These are phyloP conservation scores for Drosophila sordidula DNA, from an alignment of 2,888 invertebrate species.

Conservation along the genomic window DNA sequence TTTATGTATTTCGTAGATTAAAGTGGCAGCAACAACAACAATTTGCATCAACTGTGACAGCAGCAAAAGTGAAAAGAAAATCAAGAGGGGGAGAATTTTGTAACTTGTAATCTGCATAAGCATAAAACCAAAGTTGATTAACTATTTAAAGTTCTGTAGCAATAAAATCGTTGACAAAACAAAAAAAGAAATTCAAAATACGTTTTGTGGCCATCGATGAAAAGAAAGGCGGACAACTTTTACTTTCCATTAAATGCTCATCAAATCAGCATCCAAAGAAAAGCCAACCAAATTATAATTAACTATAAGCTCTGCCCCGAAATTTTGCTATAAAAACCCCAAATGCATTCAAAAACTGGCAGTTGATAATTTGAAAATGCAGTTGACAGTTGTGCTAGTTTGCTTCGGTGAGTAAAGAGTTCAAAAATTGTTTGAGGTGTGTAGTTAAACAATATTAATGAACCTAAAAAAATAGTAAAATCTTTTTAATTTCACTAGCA, in stretches of 20 bases:
- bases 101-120: slow-evolving; percentile 16
- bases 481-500: background rate
- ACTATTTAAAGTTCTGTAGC: slow-evolving; percentile 29
- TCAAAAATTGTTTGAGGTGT: background rate
- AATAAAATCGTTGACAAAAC: slow-evolving; percentile 7
- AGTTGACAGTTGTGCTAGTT: slow-evolving; percentile 33
- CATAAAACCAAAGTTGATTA: slow-evolving; percentile 19
- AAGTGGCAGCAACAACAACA: slow-evolving; percentile 23
- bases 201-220: background rate
- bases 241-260: slow-evolving; percentile 31
- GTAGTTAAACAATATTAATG: background rate
- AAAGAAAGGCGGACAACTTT: slow-evolving; percentile 24
- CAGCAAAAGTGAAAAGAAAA: slow-evolving; percentile 13
- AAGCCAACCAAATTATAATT: background rate
- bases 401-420: slow-evolving; percentile 24
- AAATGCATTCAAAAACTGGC: slow-evolving; percentile 6
- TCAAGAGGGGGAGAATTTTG: slow-evolving; percentile 1
- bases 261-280: slow-evolving; percentile 29
- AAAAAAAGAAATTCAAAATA: slow-evolving; percentile 17
- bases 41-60: slow-evolving; percentile 12
- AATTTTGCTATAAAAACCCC: slow-evolving; percentile 45
- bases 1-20: slow-evolving; percentile 46
- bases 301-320: background rate
- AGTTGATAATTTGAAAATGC: slow-evolving; percentile 42
- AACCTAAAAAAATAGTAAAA: background rate